phyloP scores from a whole-genome alignment of 2,888 invertebrate species.

The Therioaphis trifolii region DNA sequence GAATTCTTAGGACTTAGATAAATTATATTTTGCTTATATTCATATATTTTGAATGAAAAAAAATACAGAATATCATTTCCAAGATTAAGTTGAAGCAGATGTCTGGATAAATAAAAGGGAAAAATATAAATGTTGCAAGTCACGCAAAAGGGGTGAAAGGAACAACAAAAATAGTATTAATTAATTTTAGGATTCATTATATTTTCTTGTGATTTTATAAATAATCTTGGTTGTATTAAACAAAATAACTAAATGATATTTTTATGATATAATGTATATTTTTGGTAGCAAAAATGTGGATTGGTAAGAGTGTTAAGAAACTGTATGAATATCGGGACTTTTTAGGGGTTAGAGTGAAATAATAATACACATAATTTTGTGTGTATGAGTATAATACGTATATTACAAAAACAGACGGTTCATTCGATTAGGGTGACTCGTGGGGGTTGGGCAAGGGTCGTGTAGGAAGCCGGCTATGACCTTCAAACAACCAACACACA shows the following conservation, averaged over 20 bases:
- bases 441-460: constrained; percentile 59
- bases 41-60: neutral
- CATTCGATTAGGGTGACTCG: constrained; percentile 61
- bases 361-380: constrained; percentile 18
- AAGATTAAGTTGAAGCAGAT: constrained; percentile 48
- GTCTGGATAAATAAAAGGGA: constrained; percentile 45
- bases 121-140: constrained; percentile 24
- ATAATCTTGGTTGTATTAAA: neutral
- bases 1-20: no score
- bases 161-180: constrained; percentile 36
- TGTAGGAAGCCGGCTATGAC: constrained; percentile 62
- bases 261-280: neutral
- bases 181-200: constrained; percentile 35
- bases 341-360: neutral
- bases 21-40: no score
- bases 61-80: neutral
- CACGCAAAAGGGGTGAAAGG: constrained; percentile 7
- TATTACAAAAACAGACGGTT: constrained; percentile 50
- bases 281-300: constrained; percentile 4
- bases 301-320: constrained; percentile 25
- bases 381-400: constrained; percentile 18
- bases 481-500: constrained; percentile 57
- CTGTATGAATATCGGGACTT: constrained; percentile 47
- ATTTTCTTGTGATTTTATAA: neutral
- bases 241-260: neutral